Conservation (phyloP, 1,140 invertebrate species). For the Belonocnema kinseyi region DNA sequence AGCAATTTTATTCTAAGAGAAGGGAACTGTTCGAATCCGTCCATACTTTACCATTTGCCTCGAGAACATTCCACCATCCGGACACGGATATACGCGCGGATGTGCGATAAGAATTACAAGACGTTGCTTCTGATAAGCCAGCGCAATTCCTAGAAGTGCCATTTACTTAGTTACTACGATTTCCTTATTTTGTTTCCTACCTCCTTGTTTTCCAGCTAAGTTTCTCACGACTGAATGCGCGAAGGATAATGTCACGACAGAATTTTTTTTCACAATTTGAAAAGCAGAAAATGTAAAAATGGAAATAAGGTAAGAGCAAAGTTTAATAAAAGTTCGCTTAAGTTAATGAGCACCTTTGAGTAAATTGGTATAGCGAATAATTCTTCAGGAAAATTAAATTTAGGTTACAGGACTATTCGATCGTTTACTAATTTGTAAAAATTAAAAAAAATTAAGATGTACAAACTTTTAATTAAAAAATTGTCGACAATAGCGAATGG, state of each 20-base stretch:
- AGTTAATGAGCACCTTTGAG: no score
- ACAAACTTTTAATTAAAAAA: no score
- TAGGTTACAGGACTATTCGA: no score
- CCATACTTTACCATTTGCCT: conserved; percentile 13
- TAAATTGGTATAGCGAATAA: no score
- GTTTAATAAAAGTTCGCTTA: background rate
- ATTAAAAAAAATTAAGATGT: no score
- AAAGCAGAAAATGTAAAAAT: background rate
- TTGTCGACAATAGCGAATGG: no score
- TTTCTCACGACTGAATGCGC: background rate
- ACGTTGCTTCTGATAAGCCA: conserved; percentile 7
- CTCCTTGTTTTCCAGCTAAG: background rate
- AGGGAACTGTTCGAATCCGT: conserved; percentile 1
- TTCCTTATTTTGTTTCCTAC: background rate
- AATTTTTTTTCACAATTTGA: background rate
- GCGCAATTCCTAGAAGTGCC: conserved; percentile 16
- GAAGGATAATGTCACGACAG: background rate
- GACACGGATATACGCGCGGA: conserved; percentile 13
- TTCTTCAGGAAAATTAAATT: no score
- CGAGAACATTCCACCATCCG: background rate
- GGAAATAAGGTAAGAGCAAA: background rate
- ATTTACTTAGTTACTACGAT: conserved; percentile 19
- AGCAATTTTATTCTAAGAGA: background rate
- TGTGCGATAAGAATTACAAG: conserved; percentile 28
- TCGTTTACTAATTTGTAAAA: no score